phyloP scores from a whole-genome alignment of 2,797 vertebrate species.

The Paguma larvata region DNA sequence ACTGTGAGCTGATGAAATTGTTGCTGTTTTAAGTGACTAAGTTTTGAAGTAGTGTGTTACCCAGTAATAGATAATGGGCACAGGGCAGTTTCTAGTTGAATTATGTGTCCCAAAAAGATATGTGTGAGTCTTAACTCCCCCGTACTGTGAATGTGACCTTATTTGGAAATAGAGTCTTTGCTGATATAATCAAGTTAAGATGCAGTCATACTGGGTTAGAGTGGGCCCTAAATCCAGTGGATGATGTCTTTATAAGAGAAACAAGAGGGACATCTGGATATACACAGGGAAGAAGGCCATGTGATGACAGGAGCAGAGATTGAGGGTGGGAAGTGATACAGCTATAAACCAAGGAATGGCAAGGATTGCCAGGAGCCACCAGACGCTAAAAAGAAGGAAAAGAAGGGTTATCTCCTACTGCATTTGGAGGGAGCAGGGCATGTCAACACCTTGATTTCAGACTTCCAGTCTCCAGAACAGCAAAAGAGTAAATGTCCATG shows the following conservation, averaged over 20 bases:
- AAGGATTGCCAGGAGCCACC: background rate
- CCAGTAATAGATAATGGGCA: background rate
- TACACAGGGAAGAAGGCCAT: background rate
- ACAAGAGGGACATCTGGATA: background rate
- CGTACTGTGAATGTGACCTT: background rate
- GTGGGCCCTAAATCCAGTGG: background rate
- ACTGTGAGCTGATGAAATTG: background rate
- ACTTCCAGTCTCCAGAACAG: background rate
- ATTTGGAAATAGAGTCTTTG: constrained; percentile 23
- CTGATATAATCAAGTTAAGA: constrained; percentile 3
- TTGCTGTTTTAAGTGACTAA: background rate
- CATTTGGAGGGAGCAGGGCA: background rate
- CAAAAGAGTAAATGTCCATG: background rate
- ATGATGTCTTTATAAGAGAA: background rate
- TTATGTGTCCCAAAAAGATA: background rate
- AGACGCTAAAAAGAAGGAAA: background rate
- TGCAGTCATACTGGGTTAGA: background rate
- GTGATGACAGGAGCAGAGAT: background rate
- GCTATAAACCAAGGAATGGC: background rate
- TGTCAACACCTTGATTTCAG: background rate
- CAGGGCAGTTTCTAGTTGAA: background rate
- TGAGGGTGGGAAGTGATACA: no score
- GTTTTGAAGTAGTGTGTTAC: background rate
- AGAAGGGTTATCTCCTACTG: background rate
- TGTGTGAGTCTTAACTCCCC: background rate